These are phyloP conservation scores for Latheticus oryzae DNA, from an alignment of 2,888 invertebrate genomes.

Conservation along the genomic window DNA sequence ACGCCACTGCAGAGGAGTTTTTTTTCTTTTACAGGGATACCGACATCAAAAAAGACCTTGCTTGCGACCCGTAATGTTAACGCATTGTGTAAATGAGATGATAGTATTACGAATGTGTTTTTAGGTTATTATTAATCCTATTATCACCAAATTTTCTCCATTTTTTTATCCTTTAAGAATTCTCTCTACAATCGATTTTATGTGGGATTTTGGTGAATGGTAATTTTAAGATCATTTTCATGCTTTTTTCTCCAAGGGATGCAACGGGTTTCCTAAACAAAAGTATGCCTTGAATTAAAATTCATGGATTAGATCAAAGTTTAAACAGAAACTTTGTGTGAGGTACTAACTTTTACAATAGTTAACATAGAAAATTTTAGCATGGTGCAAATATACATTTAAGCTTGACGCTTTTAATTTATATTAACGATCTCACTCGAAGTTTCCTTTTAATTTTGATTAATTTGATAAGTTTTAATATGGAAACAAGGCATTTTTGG, in stretches of 20 bases:
- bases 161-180: conserved; percentile 56
- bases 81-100: conserved; percentile 56
- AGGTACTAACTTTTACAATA: no score
- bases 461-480: conserved; percentile 1
- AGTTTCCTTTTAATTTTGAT: background rate
- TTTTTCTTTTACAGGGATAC: conserved; percentile 59
- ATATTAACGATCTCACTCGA: no score
- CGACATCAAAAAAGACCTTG: conserved; percentile 51
- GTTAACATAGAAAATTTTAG: no score
- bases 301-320: background rate
- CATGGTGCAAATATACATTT: no score
- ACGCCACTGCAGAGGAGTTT: conserved; percentile 36
- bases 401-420: no score
- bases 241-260: conserved; percentile 16
- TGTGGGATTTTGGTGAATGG: conserved; percentile 42
- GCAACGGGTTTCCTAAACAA: conserved; percentile 6
- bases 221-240: conserved; percentile 40
- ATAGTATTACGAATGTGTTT: conserved; percentile 48
- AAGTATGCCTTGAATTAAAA: conserved; percentile 5
- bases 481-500: conserved; percentile 1
- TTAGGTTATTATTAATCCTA: conserved; percentile 49
- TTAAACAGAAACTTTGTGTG: no score
- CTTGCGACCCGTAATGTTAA: conserved; percentile 61
- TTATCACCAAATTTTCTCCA: conserved; percentile 49
- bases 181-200: conserved; percentile 58